Conservation (phyloP, 2,888 invertebrate species). For the Nudaria mundana region DNA sequence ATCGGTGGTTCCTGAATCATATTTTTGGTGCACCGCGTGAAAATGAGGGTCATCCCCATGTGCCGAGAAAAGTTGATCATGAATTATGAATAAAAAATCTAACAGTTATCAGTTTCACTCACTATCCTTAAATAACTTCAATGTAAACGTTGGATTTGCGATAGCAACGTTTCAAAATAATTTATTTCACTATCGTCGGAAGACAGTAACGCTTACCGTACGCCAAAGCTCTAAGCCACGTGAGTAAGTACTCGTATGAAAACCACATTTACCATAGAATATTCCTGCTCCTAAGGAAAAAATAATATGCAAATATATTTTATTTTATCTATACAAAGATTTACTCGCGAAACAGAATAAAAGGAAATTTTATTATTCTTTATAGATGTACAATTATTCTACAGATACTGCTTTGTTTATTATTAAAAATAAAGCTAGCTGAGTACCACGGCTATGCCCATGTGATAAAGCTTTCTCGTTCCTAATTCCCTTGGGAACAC, state of each 20-base stretch:
- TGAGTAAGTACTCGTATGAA: not conserved
- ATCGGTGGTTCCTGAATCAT: too few species aligned
- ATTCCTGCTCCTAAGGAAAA: slow-evolving; percentile 1
- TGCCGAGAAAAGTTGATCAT: too few species aligned
- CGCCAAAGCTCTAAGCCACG: not conserved
- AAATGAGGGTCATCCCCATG: too few species aligned
- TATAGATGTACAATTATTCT: not conserved
- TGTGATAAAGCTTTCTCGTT: too few species aligned
- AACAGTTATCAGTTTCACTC: too few species aligned
- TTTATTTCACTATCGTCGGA: not conserved
- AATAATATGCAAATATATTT: slow-evolving; percentile 5
- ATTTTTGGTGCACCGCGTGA: too few species aligned
- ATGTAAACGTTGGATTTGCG: not conserved
- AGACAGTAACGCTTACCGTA: not conserved
- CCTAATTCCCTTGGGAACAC: too few species aligned
- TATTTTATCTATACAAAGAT: slow-evolving; percentile 1
- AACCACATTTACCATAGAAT: not conserved
- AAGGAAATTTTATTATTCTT: not conserved
- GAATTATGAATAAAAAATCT: too few species aligned
- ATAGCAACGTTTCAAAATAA: too few species aligned
- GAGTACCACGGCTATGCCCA: too few species aligned
- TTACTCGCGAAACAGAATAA: not conserved
- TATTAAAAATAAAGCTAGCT: too few species aligned
- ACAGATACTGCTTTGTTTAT: not conserved
- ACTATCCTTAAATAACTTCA: too few species aligned